Percentiles rank a stretch among this genome's conserved stretches.
Evolutionary conservation across 2,797 vertebrate genomes (phyloP).

Genomic region (Pangasius krempfi): DNA sequence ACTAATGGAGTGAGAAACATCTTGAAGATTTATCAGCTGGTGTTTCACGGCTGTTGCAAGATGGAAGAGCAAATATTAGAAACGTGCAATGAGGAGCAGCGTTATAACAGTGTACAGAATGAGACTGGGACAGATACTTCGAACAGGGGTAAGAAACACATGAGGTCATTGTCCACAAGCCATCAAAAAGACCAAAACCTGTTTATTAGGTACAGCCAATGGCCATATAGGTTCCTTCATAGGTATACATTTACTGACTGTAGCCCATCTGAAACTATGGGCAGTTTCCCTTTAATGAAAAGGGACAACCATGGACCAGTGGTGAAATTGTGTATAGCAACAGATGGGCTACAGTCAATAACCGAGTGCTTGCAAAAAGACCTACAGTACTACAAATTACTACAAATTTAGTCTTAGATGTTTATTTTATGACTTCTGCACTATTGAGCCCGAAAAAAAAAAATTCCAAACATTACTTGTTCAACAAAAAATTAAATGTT

Average conservation of each 20-base stretch:
- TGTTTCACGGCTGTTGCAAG: not conserved
- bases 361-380: not conserved
- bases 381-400: not conserved
- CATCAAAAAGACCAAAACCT: not conserved
- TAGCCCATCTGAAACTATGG: not conserved
- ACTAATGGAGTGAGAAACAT: not conserved
- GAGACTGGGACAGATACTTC: slow-evolving; percentile 8
- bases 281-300: not conserved
- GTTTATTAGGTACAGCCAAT: not conserved
- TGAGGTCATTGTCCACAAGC: not conserved
- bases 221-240: too few species aligned
- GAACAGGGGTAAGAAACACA: not conserved
- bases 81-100: not conserved
- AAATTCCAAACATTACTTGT: not conserved
- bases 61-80: slow-evolving; percentile 13
- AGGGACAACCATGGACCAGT: not conserved
- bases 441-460: not conserved
- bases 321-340: not conserved
- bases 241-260: not conserved
- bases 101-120: not conserved
- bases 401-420: not conserved
- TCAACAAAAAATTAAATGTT: not conserved
- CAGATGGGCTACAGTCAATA: not conserved
- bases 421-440: not conserved
- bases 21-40: slow-evolving; percentile 7